These are phyloP conservation scores for Brachionus sp. DNA, from an alignment of 1,140 invertebrate species.

Conservation along the genomic window DNA sequence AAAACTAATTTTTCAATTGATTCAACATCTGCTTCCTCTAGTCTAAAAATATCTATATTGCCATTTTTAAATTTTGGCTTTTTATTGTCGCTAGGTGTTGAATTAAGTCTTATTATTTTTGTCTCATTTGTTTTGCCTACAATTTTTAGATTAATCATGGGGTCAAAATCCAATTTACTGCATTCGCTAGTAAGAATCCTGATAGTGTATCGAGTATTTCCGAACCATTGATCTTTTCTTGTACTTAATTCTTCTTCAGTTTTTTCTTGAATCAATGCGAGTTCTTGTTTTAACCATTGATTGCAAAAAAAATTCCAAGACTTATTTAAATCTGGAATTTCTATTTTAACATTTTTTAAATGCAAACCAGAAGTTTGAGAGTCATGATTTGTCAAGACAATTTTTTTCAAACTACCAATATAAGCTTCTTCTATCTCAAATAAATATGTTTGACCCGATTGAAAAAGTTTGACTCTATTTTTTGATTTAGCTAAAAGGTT, in stretches of 20 bases:
- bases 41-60: slow-evolving; percentile 39
- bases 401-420: slow-evolving; percentile 54
- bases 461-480: slow-evolving; percentile 57
- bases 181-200: slow-evolving; percentile 20
- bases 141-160: background rate
- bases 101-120: background rate
- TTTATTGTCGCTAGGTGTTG: slow-evolving; percentile 42
- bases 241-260: background rate
- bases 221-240: background rate
- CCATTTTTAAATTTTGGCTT: slow-evolving; percentile 27
- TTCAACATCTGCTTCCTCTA: slow-evolving; percentile 28
- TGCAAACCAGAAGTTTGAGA: slow-evolving; percentile 56
- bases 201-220: slow-evolving; percentile 8
- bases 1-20: slow-evolving; percentile 4
- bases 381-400: slow-evolving; percentile 56
- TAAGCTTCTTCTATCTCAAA: slow-evolving; percentile 57
- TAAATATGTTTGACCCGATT: slow-evolving; percentile 56
- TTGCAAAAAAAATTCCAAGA: slow-evolving; percentile 54
- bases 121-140: background rate
- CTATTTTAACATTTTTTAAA: slow-evolving; percentile 55
- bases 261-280: background rate
- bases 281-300: slow-evolving; percentile 56
- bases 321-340: slow-evolving; percentile 52
- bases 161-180: background rate
- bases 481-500: slow-evolving; percentile 57